Evolutionary conservation across 2,888 invertebrate species (phyloP), one percentile per base, ranked within the genome.

Genomic region (Syrphus vitripennis): DNA sequence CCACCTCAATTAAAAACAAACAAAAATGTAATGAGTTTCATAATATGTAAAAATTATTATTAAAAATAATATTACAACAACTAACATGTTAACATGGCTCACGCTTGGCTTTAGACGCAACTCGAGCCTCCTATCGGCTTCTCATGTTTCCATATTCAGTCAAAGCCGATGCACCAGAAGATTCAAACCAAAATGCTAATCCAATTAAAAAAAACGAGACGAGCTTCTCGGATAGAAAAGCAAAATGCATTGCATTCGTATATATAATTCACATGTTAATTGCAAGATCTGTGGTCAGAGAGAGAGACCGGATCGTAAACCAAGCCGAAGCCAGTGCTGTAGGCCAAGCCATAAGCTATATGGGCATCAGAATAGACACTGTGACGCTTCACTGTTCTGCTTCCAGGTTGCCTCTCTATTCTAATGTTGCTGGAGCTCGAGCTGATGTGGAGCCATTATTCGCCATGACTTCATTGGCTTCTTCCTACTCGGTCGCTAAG

Each of bases 381-480:
- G 84, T 81, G 84, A 84, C 84, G 84, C 81, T 80, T 83, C 70
- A 67, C 37, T 55, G 69, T 65, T 31, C 40, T 72, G 74, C 83
- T 80, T 83, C 83, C 79, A 74, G 74, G 72, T 77, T 72, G 26
- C 29, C 69, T 29, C 42, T 29, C 45, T 75, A 75, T 83, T 84
- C 80, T 80, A 84, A 84, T 63, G 14, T 53, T 59, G 61, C 40
- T 45, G 45, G 19, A n/a, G n/a, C n/a, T 2, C 12, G 9, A 6
- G 34, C 34, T 34, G 34, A 34, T 9, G 12, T 53, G 76, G 48
- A 67, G 67, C 81, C 84, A 84, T 84, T 76, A 84, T 84, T 81
- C 67, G 84, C 81, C 81, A 84, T 84, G 84, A 84, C 84, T 84
- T 84, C 84, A 84, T 81, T 84, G 84, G 84, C 84, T 84, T 84